These are phyloP conservation scores for Coreius guichenoti DNA, from an alignment of 2,797 vertebrate genomes.

Conservation along the genomic window DNA sequence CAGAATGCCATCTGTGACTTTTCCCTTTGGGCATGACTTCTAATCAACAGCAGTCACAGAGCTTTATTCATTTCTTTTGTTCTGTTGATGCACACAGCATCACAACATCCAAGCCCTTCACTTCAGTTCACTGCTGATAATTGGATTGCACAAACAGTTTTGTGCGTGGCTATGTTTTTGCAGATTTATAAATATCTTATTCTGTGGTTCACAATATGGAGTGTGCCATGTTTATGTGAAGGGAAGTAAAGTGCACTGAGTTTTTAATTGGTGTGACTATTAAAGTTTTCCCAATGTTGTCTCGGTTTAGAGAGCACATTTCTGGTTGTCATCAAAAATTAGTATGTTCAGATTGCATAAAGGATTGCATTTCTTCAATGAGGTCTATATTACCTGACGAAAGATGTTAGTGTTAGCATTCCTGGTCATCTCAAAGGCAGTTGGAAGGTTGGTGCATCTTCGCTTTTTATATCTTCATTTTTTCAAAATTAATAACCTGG, in stretches of 20 bases:
- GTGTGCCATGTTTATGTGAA: slow-evolving; percentile 19
- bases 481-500: too few relatives aligned
- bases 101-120: slow-evolving; percentile 54
- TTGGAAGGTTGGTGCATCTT: background rate
- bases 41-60: slow-evolving; percentile 56
- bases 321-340: background rate
- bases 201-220: slow-evolving; percentile 39
- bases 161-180: slow-evolving; percentile 13
- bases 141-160: slow-evolving; percentile 49
- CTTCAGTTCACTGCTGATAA: slow-evolving; percentile 52
- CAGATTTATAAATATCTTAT: slow-evolving; percentile 48
- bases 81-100: slow-evolving; percentile 49
- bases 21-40: slow-evolving; percentile 56
- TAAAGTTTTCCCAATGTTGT: slow-evolving; percentile 20
- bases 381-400: background rate
- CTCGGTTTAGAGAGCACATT: slow-evolving; percentile 2
- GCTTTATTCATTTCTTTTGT: slow-evolving; percentile 58
- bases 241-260: background rate
- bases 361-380: background rate
- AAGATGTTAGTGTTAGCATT: background rate
- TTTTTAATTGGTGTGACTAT: slow-evolving; percentile 15
- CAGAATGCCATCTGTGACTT: slow-evolving; percentile 59
- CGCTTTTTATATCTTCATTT: background rate
- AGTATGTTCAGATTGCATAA: slow-evolving; percentile 12
- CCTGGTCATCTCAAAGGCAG: background rate